Conservation (phyloP, 2,113 vertebrate species). For the Nematolebias whitei region DNA sequence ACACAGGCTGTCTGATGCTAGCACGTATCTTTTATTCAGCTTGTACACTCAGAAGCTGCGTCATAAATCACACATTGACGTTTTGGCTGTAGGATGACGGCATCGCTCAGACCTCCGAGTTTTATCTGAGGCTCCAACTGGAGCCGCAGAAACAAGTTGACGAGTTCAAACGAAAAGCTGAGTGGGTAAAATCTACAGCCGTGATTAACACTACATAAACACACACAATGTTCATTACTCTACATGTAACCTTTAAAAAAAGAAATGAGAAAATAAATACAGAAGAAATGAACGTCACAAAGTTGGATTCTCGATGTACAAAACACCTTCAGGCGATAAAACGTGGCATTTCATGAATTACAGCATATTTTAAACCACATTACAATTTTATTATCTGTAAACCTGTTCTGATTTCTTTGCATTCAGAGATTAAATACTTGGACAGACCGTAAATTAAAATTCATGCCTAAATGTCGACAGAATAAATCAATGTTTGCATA, state of each 20-base stretch:
- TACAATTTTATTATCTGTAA: not conserved
- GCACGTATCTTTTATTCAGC: constrained; percentile 57
- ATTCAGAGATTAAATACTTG: constrained; percentile 10
- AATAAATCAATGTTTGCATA: constrained; percentile 48
- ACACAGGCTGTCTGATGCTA: constrained; percentile 22
- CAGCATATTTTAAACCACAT: constrained; percentile 16
- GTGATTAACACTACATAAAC: constrained; percentile 66
- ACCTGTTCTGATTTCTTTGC: constrained; percentile 6
- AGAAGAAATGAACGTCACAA: constrained; percentile 37
- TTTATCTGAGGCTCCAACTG: constrained; percentile 21
- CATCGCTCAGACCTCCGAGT: constrained; percentile 28
- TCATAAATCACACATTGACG: constrained; percentile 17
- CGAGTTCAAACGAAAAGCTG: constrained; percentile 38
- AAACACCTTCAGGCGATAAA: constrained; percentile 5
- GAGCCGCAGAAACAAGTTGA: constrained; percentile 26
- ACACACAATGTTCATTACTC: constrained; percentile 72
- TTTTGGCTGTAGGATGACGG: not conserved
- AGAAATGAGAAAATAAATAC: constrained; percentile 72
- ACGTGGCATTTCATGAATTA: not conserved
- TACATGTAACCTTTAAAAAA: constrained; percentile 73
- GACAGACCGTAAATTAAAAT: not conserved
- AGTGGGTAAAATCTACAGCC: no score
- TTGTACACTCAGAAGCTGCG: constrained; percentile 40
- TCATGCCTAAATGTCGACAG: not conserved
- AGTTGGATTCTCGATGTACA: constrained; percentile 53